Conservation (phyloP, 2,797 vertebrate genomes). For the Eremophila alpestris region DNA sequence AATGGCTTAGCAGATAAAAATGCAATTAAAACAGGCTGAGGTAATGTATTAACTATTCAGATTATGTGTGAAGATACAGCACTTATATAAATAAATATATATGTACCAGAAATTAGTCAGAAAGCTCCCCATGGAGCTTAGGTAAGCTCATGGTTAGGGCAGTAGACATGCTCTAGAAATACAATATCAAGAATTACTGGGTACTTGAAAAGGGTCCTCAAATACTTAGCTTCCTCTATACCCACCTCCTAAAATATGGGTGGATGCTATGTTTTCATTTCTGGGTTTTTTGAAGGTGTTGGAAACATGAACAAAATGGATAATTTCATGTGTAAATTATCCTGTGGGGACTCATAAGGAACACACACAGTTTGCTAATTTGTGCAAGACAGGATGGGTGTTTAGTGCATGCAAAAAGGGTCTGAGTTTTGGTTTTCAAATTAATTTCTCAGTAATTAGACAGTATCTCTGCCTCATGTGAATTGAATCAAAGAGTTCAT, state of each 20-base stretch:
- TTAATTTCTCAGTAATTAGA: slow-evolving; percentile 33
- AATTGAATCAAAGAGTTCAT: slow-evolving; percentile 33
- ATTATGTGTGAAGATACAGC: background rate
- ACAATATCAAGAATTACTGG: background rate
- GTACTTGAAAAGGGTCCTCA: background rate
- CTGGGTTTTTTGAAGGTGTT: background rate
- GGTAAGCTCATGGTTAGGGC: background rate
- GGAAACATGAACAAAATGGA: background rate
- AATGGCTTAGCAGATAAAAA: background rate
- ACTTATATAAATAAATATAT: background rate
- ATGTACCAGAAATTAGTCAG: background rate
- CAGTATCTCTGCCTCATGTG: background rate
- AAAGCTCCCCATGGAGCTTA: background rate
- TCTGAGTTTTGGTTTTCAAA: background rate
- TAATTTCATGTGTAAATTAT: slow-evolving; percentile 1
- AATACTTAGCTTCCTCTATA: background rate
- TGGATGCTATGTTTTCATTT: background rate
- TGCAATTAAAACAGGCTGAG: background rate
- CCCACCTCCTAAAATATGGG: background rate
- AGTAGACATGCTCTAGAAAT: background rate
- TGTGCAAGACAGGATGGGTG: background rate
- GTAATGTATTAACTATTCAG: background rate
- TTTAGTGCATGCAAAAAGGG: background rate
- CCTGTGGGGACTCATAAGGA: background rate
- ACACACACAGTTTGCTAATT: background rate